Conservation (phyloP, 2,888 invertebrate genomes). For the Operophtera brumata region DNA sequence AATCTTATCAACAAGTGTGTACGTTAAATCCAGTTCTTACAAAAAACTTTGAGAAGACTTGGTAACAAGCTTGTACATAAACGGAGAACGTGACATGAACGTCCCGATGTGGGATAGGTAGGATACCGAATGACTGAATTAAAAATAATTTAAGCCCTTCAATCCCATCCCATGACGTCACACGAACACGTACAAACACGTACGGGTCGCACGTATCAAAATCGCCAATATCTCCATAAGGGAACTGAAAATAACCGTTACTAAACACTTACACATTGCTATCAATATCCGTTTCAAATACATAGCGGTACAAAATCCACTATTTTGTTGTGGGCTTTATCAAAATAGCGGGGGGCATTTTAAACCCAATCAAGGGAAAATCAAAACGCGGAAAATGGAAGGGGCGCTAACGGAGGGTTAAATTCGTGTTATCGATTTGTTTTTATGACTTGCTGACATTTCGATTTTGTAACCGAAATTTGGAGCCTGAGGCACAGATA, state of each 20-base stretch:
- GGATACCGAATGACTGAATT: background rate
- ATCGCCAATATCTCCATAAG: conserved; percentile 13
- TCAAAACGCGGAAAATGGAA: conserved; percentile 78
- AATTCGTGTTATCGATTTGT: conserved; percentile 76
- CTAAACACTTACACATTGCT: conserved; percentile 33
- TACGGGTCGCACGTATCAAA: conserved; percentile 6
- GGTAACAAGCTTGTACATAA: too few relatives aligned
- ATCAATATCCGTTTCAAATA: conserved; percentile 45
- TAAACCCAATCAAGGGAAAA: conserved; percentile 78
- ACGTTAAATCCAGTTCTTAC: too few relatives aligned
- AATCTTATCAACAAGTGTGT: too few relatives aligned
- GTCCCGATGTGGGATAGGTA: too few relatives aligned
- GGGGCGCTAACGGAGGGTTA: conserved; percentile 75
- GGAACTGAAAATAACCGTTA: conserved; percentile 26
- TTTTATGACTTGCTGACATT: conserved; percentile 75
- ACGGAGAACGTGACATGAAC: too few relatives aligned
- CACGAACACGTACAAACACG: conserved; percentile 5
- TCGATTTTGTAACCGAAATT: conserved; percentile 51
- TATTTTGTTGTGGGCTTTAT: conserved; percentile 66
- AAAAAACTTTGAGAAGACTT: too few relatives aligned
- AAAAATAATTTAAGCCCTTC: conserved; percentile 6
- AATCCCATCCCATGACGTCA: background rate
- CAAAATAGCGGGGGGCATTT: conserved; percentile 71
- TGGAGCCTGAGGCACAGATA: too few relatives aligned
- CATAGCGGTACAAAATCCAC: conserved; percentile 55